A percentile compares a stretch with the other conserved stretches of the same genome.
Conservation (phyloP, 2,888 invertebrate species). For the Orthosia gothica region DNA sequence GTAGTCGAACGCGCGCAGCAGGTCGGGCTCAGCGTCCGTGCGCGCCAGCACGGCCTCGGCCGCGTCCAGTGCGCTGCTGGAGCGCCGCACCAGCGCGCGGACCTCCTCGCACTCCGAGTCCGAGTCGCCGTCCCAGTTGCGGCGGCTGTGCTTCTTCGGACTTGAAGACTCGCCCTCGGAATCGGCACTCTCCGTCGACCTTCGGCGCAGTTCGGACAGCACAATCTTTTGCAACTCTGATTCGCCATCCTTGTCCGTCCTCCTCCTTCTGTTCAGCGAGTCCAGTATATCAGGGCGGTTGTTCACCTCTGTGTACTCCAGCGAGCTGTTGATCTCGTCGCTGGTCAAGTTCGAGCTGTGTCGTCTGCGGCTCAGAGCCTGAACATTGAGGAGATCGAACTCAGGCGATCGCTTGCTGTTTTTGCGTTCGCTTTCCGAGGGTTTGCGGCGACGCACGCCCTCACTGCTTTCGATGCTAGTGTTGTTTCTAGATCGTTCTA, state of each 20-base stretch:
- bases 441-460: slow-evolving; percentile 83
- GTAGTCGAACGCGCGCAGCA: slow-evolving; percentile 89
- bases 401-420: slow-evolving; percentile 87
- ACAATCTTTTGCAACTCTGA: slow-evolving; percentile 85
- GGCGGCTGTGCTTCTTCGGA: slow-evolving; percentile 83
- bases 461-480: slow-evolving; percentile 89
- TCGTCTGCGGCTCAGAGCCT: slow-evolving; percentile 85
- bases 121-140: slow-evolving; percentile 87
- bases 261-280: slow-evolving; percentile 82
- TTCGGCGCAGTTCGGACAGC: slow-evolving; percentile 84
- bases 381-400: slow-evolving; percentile 86
- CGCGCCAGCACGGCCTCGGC: slow-evolving; percentile 92
- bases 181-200: slow-evolving; percentile 87
- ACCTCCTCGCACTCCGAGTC: slow-evolving; percentile 94
- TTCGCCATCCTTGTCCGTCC: slow-evolving; percentile 80
- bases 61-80: slow-evolving; percentile 92
- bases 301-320: slow-evolving; percentile 89
- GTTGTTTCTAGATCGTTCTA: slow-evolving; percentile 88
- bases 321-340: slow-evolving; percentile 88
- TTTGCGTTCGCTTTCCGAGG: slow-evolving; percentile 84
- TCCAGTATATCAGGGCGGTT: slow-evolving; percentile 89
- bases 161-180: slow-evolving; percentile 85
- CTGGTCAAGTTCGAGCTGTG: slow-evolving; percentile 89
- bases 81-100: slow-evolving; percentile 92
- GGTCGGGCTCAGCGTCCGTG: slow-evolving; percentile 87